phyloP scores from a whole-genome alignment of 2,797 vertebrate species.

The Rachycentron canadum region DNA sequence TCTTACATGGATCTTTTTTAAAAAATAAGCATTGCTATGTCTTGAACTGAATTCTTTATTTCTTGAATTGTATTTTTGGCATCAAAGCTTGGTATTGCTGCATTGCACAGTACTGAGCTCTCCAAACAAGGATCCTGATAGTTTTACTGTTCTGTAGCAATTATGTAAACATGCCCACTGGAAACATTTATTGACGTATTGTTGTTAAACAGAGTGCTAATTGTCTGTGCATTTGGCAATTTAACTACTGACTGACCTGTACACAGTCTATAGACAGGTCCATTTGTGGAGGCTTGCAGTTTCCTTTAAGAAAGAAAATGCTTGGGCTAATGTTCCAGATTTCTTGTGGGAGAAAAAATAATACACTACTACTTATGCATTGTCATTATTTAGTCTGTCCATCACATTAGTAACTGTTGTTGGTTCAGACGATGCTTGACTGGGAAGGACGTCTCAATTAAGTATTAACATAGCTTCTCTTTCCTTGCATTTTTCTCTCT shows the following conservation, averaged over 20 bases:
- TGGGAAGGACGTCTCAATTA: background rate
- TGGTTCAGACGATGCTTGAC: constrained; percentile 1
- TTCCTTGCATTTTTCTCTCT: background rate
- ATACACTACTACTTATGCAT: background rate
- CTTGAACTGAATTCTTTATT: constrained; percentile 11
- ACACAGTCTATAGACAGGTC: background rate
- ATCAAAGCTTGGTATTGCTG: constrained; percentile 31
- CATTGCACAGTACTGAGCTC: constrained; percentile 1
- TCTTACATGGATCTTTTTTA: background rate
- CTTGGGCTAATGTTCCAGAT: background rate
- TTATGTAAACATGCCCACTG: constrained; percentile 5
- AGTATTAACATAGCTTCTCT: background rate
- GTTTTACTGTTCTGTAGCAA: constrained; percentile 3
- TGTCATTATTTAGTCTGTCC: background rate
- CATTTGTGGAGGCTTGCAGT: background rate
- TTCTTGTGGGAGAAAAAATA: background rate
- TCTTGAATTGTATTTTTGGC: constrained; percentile 6
- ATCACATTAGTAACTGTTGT: background rate
- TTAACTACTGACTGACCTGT: background rate
- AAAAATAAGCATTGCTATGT: constrained; percentile 1
- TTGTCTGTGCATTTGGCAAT: background rate
- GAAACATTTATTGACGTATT: constrained; percentile 7
- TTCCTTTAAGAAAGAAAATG: background rate
- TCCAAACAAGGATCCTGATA: background rate
- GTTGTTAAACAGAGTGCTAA: constrained; percentile 8